Evolutionary conservation across 2,888 invertebrate genomes (phyloP), one percentile per base, ranked within the genome.

Genomic region (Glomeris marginata): DNA sequence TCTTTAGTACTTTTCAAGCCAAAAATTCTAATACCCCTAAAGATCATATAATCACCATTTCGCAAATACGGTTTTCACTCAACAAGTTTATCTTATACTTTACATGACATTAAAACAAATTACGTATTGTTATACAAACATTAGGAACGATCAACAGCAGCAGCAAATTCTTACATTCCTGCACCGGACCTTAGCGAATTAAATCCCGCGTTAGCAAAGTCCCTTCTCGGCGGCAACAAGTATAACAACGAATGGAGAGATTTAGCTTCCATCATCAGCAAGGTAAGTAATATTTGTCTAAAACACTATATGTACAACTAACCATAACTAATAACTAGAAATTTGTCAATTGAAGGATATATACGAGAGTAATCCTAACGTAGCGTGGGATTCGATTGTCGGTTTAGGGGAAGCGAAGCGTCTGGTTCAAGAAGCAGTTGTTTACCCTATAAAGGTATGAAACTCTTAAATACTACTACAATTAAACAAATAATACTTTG

Each of bases 361-460:
- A 38, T 73, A 80, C 45, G 72, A 76, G 51, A 70, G 72, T 36
- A 75, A 82, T 47, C 73, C 79, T 1, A 77, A 77, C 42, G 76
- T 83, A 0, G 73, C 72, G 40, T 94, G 91, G 91, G 70, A 75
- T 13, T 84, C 91, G 59, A 78, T 94, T 40, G 78, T 79, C 56
- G 85, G 85, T 2, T 71, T 91, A 58, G 74, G 77, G 2, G 69
- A 75, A 10, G 81, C 85, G 8, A 84, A 88, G 63, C 74, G 75
- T 59, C 66, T 82, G 51, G 70, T 92, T 15, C 84, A 85, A 71
- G 91, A 94, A 68, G 82, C 90, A 0, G 80, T 88, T 0, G 74
- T 91, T 2, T 85, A 86, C 59, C 77, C 80, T 5, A 68, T 70
- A 28, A 69, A 67, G 61, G 69, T 69, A 58, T 42, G 35, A 22